phyloP scores from a whole-genome alignment of 2,888 invertebrate species.

The Melipona beecheii region DNA sequence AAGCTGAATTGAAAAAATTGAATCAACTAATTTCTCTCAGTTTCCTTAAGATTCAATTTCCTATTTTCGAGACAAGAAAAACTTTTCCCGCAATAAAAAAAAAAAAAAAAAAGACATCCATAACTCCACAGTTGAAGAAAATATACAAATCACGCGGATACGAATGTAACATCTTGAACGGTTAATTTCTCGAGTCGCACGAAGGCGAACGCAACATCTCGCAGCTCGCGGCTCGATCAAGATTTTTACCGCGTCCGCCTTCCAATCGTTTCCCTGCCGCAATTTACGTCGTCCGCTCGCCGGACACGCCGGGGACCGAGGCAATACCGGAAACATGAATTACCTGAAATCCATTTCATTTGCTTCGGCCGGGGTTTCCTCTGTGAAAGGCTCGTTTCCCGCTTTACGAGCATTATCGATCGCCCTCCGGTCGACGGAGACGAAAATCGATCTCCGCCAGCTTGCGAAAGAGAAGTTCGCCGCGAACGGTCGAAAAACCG shows the following conservation, averaged over 20 bases:
- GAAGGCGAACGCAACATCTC: conserved; percentile 21
- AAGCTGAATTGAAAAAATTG: too few relatives aligned
- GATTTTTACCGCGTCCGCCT: conserved; percentile 28
- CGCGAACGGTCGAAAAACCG: conserved; percentile 29
- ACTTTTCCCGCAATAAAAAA: too few relatives aligned
- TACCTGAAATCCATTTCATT: conserved; percentile 62
- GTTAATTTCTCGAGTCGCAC: conserved; percentile 10
- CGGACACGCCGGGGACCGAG: conserved; percentile 35
- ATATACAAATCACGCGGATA: neutral
- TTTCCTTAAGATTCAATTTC: too few relatives aligned
- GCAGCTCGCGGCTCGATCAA: conserved; percentile 1
- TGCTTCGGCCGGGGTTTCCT: conserved; percentile 50
- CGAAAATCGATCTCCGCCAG: conserved; percentile 41
- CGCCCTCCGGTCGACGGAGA: conserved; percentile 53
- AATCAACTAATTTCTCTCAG: too few relatives aligned
- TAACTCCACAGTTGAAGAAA: too few relatives aligned
- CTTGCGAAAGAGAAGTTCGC: conserved; percentile 32
- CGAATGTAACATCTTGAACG: neutral
- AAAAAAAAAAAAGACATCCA: too few relatives aligned
- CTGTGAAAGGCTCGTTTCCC: conserved; percentile 61
- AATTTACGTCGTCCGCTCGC: conserved; percentile 48
- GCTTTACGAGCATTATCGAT: conserved; percentile 55
- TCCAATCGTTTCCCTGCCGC: conserved; percentile 46
- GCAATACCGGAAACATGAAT: conserved; percentile 63
- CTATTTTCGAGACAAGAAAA: too few relatives aligned